phyloP scores from a whole-genome alignment of 2,888 invertebrate species.

The Ceratothoa steindachneri region DNA sequence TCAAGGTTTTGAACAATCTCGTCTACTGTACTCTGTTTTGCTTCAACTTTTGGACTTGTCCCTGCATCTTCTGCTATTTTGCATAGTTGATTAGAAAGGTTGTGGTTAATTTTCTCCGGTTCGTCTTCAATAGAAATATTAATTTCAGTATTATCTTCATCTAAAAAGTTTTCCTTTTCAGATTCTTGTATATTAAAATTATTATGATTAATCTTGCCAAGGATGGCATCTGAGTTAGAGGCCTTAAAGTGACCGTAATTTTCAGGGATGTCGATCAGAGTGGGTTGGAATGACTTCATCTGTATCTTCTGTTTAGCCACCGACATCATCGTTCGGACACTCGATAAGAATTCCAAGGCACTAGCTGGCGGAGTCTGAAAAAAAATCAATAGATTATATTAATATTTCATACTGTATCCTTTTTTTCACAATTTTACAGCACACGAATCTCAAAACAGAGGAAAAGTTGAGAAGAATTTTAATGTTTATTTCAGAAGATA shows the following conservation, averaged over 20 bases:
- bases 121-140: not conserved
- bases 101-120: not conserved
- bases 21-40: slow-evolving; percentile 29
- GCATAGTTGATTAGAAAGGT: not conserved
- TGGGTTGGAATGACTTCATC: slow-evolving; percentile 72
- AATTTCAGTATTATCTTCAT: not conserved
- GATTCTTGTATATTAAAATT: not conserved
- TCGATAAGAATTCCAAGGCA: slow-evolving; percentile 79
- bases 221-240: too few species aligned
- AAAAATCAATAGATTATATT: too few species aligned
- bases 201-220: too few species aligned
- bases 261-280: slow-evolving; percentile 74
- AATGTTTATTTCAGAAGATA: too few species aligned
- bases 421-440: too few species aligned
- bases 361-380: slow-evolving; percentile 79
- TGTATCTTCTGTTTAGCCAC: slow-evolving; percentile 85
- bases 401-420: too few species aligned
- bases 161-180: not conserved
- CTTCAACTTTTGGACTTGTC: not conserved
- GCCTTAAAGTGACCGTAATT: slow-evolving; percentile 51
- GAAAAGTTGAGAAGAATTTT: too few species aligned
- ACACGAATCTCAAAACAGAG: too few species aligned
- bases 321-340: slow-evolving; percentile 84
- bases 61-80: not conserved
- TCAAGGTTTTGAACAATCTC: slow-evolving; percentile 43